Conservation (phyloP, 2,888 invertebrate genomes). For the Steinernema carpocapsae region DNA sequence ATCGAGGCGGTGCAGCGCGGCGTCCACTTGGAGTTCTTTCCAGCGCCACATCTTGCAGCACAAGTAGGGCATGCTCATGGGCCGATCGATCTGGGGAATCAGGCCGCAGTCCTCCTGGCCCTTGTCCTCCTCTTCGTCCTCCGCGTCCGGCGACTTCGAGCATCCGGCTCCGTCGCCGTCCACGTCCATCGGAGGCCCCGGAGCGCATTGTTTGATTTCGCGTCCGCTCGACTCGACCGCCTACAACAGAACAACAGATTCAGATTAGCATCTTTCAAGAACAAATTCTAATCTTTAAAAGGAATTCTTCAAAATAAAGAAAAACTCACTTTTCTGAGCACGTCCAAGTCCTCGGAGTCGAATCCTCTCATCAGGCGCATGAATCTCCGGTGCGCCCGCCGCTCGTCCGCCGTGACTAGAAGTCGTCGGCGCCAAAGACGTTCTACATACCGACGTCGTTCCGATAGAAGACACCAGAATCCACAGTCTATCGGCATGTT, state of each 20-base stretch:
- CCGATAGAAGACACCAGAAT: constrained; percentile 62
- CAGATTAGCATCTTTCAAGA: background rate
- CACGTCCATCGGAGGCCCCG: constrained; percentile 67
- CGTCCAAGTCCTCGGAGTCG: constrained; percentile 68
- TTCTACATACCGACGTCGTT: constrained; percentile 65
- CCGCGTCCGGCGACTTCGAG: constrained; percentile 48
- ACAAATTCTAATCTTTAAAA: too few relatives aligned
- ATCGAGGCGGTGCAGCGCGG: constrained; percentile 65
- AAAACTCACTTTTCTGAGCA: constrained; percentile 59
- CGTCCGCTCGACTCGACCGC: constrained; percentile 52
- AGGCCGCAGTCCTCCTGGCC: constrained; percentile 61
- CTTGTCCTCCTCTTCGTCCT: constrained; percentile 44
- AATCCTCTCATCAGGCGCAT: constrained; percentile 68
- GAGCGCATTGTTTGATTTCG: constrained; percentile 62
- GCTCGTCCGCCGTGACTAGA: constrained; percentile 63
- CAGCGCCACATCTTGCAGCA: constrained; percentile 67
- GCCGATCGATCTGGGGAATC: constrained; percentile 67
- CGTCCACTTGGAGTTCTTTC: constrained; percentile 56
- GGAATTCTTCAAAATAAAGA: background rate
- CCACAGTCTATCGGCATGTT: constrained; percentile 65
- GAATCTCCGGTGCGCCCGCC: constrained; percentile 63
- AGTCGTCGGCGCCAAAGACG: constrained; percentile 54
- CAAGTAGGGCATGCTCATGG: constrained; percentile 67
- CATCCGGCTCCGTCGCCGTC: constrained; percentile 23
- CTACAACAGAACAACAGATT: constrained; percentile 33